Conservation (phyloP, 2,113 vertebrate species). For the Sceloporus tristichus region DNA sequence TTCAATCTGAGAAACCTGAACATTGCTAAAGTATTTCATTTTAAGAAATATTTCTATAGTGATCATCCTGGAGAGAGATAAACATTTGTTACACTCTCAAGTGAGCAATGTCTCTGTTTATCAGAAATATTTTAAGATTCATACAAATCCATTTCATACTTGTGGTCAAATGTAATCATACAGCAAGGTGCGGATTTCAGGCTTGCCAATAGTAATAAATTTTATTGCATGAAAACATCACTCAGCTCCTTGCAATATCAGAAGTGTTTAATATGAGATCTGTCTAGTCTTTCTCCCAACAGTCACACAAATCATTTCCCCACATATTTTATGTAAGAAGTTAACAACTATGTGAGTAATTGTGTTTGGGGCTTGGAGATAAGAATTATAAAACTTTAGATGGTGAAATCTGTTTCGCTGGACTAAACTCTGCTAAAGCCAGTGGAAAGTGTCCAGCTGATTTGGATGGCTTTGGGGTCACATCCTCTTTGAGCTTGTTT, state of each 20-base stretch:
- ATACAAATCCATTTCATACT: not conserved
- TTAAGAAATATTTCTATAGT: not conserved
- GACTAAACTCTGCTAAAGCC: not conserved
- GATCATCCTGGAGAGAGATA: not conserved
- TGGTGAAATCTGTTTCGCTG: not conserved
- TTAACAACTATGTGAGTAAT: not conserved
- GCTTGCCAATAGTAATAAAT: slow-evolving; percentile 3
- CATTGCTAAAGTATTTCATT: not conserved
- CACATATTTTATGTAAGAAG: not conserved
- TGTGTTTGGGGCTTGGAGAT: not conserved
- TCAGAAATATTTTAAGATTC: not conserved
- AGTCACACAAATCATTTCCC: not conserved
- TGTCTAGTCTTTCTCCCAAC: not conserved
- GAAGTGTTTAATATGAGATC: not conserved
- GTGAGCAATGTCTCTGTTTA: not conserved
- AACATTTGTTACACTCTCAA: not conserved
- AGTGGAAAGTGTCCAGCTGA: not conserved
- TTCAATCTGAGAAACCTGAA: not conserved
- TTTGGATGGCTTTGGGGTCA: not conserved
- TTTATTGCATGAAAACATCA: not conserved
- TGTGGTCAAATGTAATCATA: not conserved
- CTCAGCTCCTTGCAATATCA: not conserved
- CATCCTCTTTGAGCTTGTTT: slow-evolving; percentile 8
- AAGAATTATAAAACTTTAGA: not conserved
- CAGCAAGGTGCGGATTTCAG: not conserved